phyloP scores from a whole-genome alignment of 2,113 vertebrate species.

The Candoia aspera region DNA sequence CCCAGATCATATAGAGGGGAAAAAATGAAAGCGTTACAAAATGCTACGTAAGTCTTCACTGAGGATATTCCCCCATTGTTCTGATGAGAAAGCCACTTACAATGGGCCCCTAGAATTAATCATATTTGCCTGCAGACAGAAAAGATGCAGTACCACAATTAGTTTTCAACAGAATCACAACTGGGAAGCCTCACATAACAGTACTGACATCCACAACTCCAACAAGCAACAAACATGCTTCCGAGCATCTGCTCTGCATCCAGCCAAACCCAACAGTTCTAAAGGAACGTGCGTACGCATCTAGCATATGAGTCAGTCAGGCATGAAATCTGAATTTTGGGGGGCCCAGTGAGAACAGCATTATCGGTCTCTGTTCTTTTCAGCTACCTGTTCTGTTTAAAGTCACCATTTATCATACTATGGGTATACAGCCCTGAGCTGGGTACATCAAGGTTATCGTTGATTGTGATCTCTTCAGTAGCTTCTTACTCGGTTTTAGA shows the following conservation, averaged over 20 bases:
- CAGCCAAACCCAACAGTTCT: neutral
- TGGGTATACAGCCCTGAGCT: neutral
- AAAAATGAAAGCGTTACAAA: neutral
- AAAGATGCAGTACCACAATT: neutral
- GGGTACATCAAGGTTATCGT: neutral
- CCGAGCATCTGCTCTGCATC: neutral
- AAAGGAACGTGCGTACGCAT: neutral
- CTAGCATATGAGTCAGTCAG: neutral
- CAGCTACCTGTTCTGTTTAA: neutral
- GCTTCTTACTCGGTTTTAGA: neutral
- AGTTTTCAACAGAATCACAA: neutral
- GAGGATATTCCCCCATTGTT: neutral
- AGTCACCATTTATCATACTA: too few species aligned
- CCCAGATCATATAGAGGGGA: neutral
- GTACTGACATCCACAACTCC: neutral
- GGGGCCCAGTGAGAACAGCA: neutral
- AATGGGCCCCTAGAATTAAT: neutral
- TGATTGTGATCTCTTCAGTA: neutral
- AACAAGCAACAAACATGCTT: neutral
- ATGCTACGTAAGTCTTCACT: fast-evolving
- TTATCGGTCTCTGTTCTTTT: neutral
- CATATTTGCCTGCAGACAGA: neutral
- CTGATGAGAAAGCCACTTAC: neutral
- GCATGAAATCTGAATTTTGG: neutral
- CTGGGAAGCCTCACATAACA: neutral